Evolutionary conservation across 2,113 vertebrate species (phyloP).

Genomic region (Nematolebias whitei): DNA sequence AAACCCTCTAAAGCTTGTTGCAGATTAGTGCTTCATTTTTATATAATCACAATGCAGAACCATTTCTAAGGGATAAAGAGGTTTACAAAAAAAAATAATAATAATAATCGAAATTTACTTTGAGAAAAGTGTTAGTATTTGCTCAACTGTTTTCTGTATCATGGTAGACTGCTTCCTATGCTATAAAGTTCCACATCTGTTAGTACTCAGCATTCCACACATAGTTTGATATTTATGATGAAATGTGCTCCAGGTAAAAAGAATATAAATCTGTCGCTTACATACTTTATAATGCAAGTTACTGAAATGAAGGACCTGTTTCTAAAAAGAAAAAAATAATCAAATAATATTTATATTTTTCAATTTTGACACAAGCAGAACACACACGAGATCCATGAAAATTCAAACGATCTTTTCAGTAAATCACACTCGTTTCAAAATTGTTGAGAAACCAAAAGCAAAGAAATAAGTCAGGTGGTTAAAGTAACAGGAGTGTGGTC

Average conservation of each 20-base stretch:
- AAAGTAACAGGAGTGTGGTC: neutral
- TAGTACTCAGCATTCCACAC: conserved; percentile 55
- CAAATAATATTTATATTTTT: neutral
- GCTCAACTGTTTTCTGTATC: conserved; percentile 30
- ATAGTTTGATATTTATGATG: conserved; percentile 28
- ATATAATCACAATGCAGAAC: conserved; percentile 53
- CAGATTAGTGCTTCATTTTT: conserved; percentile 54
- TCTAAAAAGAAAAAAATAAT: neutral
- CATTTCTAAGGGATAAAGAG: conserved; percentile 46
- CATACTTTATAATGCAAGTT: neutral
- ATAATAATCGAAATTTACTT: conserved; percentile 4
- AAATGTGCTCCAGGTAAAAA: conserved; percentile 22
- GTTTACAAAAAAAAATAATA: conserved; percentile 57
- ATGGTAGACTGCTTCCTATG: conserved; percentile 43
- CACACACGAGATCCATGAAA: too few relatives aligned
- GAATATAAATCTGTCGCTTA: neutral
- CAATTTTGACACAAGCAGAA: conserved; percentile 1
- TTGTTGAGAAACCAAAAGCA: neutral
- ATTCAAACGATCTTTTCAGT: neutral
- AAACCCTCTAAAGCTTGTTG: conserved; percentile 50
- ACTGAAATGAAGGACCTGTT: conserved; percentile 17
- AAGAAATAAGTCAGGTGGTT: neutral
- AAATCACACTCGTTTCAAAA: neutral
- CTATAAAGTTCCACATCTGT: conserved; percentile 33
- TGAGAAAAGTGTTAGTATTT: conserved; percentile 51